Conservation (phyloP, 1,140 invertebrate genomes). For the Chionoecetes opilio region DNA sequence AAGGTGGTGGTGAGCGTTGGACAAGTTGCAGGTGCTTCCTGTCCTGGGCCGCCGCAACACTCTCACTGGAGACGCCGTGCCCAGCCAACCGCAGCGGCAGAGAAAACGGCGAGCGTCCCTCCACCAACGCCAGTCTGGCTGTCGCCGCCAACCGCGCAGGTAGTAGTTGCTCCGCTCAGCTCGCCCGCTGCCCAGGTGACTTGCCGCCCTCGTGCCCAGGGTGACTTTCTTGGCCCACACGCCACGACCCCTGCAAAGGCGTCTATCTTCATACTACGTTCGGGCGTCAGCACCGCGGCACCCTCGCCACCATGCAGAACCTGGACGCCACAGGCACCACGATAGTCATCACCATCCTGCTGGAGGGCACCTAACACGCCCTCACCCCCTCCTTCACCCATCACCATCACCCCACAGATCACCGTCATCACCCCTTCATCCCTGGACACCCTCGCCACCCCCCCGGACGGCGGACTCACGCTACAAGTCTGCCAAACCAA, state of each 20-base stretch:
- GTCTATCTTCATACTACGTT: not conserved
- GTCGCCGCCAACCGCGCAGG: slow-evolving; percentile 63
- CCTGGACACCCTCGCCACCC: not conserved
- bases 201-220: not conserved
- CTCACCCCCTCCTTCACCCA: not conserved
- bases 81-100: slow-evolving; percentile 56
- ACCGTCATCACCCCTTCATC: not conserved
- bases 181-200: not conserved
- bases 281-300: not conserved
- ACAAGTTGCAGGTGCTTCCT: slow-evolving; percentile 69
- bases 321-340: slow-evolving; percentile 74
- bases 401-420: not conserved
- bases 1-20: slow-evolving; percentile 54
- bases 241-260: not conserved
- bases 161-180: not conserved
- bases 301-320: slow-evolving; percentile 70
- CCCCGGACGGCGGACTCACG: not conserved
- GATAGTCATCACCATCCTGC: slow-evolving; percentile 75
- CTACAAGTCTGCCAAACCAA: not conserved
- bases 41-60: slow-evolving; percentile 62
- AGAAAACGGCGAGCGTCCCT: slow-evolving; percentile 76
- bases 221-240: not conserved
- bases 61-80: slow-evolving; percentile 69
- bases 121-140: slow-evolving; percentile 62
- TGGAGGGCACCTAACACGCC: slow-evolving; percentile 73